Conservation (phyloP, 2,113 vertebrate genomes). For the Panthera uncia region DNA sequence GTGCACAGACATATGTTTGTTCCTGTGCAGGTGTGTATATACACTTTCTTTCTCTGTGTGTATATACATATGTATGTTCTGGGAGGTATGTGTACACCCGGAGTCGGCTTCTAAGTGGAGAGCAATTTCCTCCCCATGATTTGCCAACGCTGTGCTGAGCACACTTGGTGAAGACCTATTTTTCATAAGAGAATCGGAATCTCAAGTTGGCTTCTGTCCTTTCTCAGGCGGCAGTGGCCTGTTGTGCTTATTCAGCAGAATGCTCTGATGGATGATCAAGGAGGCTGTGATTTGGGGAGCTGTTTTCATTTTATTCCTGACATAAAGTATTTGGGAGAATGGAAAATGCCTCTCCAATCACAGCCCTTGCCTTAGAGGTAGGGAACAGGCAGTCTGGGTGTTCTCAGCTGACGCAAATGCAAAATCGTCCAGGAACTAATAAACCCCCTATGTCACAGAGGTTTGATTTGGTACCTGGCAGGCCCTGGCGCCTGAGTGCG, state of each 20-base stretch:
- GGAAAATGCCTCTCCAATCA: constrained; percentile 80
- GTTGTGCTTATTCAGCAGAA: constrained; percentile 82
- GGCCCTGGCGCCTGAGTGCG: not conserved
- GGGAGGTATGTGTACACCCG: constrained; percentile 56
- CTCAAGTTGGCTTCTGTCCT: constrained; percentile 65
- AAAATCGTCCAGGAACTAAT: constrained; percentile 77
- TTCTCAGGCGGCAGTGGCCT: constrained; percentile 35
- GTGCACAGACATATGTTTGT: constrained; percentile 45
- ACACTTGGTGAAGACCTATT: constrained; percentile 57
- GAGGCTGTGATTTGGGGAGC: constrained; percentile 77
- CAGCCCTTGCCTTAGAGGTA: constrained; percentile 74
- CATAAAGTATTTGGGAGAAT: constrained; percentile 82
- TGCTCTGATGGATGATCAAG: constrained; percentile 76
- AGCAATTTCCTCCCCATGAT: constrained; percentile 65
- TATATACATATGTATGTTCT: constrained; percentile 51
- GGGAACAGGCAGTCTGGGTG: constrained; percentile 77
- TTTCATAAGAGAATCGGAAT: constrained; percentile 66
- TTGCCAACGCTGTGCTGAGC: not conserved
- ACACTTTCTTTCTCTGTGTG: not conserved
- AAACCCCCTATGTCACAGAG: constrained; percentile 73
- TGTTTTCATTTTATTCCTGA: constrained; percentile 85
- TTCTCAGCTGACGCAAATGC: constrained; percentile 77
- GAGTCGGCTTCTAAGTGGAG: constrained; percentile 49
- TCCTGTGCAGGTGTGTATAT: constrained; percentile 57
- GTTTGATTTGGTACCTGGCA: constrained; percentile 77